These are phyloP conservation scores for mouse (Mus musculus) DNA, from an alignment of 2,113 vertebrate genomes.

Conservation along the genomic window GRCm39 chr6:77043001-77043500, in stretches of 20 bases:
- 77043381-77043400: not conserved
- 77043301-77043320: not conserved
- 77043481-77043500: not conserved
- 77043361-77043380: not conserved
- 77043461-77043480: not conserved
- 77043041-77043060: not conserved
- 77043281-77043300: not conserved
- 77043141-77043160: not conserved
- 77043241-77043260: not conserved
- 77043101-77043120: not conserved
- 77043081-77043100: not conserved
- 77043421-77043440: not conserved
- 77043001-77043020: not conserved
- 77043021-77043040: not conserved
- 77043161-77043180: not conserved
- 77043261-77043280: not conserved
- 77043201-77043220: not conserved
- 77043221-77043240: no score
- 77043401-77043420: not conserved
- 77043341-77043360: not conserved
- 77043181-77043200: not conserved
- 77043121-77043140: slow-evolving; percentile 6
- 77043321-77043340: no score
- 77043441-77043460: not conserved
- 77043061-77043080: slow-evolving; percentile 1